These are phyloP conservation scores for Pempheris klunzingeri DNA, from an alignment of 2,797 vertebrate species.

Conservation along the genomic window DNA sequence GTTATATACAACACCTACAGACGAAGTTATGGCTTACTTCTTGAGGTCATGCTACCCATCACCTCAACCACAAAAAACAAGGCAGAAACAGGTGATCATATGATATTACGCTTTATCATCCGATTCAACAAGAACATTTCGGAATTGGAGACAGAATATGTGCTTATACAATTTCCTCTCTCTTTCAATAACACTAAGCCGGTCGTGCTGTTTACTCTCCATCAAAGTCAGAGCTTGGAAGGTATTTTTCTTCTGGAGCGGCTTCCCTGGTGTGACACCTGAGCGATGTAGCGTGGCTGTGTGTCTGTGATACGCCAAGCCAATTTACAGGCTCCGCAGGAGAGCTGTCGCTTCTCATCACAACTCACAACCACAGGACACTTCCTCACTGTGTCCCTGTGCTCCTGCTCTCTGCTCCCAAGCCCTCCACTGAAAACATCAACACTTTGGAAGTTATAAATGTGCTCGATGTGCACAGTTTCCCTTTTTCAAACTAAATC, in stretches of 20 bases:
- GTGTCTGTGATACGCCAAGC: slow-evolving; percentile 85
- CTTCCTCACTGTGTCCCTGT: slow-evolving; percentile 73
- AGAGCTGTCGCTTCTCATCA: slow-evolving; percentile 83
- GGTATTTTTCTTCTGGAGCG: slow-evolving; percentile 80
- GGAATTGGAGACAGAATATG: slow-evolving; percentile 58
- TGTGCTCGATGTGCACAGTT: slow-evolving; percentile 46
- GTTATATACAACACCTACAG: slow-evolving; percentile 6
- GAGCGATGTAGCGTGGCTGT: slow-evolving; percentile 84
- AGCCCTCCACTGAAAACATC: slow-evolving; percentile 65
- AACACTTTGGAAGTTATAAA: slow-evolving; percentile 68
- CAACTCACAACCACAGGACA: slow-evolving; percentile 82
- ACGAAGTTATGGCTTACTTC: neutral
- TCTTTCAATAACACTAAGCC: slow-evolving; percentile 79
- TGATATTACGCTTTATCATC: slow-evolving; percentile 49
- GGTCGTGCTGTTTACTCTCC: slow-evolving; percentile 80
- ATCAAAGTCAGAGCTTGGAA: slow-evolving; percentile 84
- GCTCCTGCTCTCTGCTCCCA: slow-evolving; percentile 68
- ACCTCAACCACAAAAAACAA: slow-evolving; percentile 21
- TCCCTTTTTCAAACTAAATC: slow-evolving; percentile 13
- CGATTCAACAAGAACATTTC: slow-evolving; percentile 44
- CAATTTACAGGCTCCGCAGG: slow-evolving; percentile 84
- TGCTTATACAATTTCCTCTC: slow-evolving; percentile 72
- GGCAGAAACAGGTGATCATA: slow-evolving; percentile 35
- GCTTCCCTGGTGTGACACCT: slow-evolving; percentile 84
- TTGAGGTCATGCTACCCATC: slow-evolving; percentile 23